These are phyloP conservation scores for Trichacis sp. DNA, from an alignment of 2,888 invertebrate species.

Conservation along the genomic window DNA sequence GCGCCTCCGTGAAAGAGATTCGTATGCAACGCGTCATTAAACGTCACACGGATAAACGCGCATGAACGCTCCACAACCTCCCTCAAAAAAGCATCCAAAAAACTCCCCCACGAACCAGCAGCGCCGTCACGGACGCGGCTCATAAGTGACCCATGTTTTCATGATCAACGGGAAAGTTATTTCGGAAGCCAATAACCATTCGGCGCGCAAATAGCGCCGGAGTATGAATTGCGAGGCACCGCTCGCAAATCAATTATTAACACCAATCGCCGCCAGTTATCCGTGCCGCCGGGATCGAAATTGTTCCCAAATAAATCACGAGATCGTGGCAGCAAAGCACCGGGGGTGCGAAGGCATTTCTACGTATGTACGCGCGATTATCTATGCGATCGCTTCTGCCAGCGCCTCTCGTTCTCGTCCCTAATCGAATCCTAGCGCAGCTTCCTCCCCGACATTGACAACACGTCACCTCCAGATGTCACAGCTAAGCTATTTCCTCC, in stretches of 20 bases:
- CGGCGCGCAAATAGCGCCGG: slow-evolving; percentile 26
- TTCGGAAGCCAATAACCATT: slow-evolving; percentile 22
- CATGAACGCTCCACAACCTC: too few species aligned
- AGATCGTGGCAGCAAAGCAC: slow-evolving; percentile 43
- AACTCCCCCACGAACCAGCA: too few species aligned
- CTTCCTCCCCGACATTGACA: slow-evolving; percentile 51
- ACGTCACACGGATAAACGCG: too few species aligned
- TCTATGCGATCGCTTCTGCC: slow-evolving; percentile 37
- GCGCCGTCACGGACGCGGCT: too few species aligned
- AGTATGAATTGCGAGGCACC: slow-evolving; percentile 38
- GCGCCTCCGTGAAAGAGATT: too few species aligned
- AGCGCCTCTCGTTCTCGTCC: slow-evolving; percentile 26
- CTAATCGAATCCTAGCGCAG: slow-evolving; percentile 12
- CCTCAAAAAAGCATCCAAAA: too few species aligned
- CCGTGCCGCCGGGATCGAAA: slow-evolving; percentile 56
- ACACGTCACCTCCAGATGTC: slow-evolving; percentile 59
- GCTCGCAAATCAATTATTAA: slow-evolving; percentile 61
- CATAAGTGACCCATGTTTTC: too few species aligned
- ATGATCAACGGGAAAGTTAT: not conserved
- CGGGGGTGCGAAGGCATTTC: slow-evolving; percentile 34
- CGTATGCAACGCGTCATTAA: too few species aligned
- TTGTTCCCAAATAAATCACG: slow-evolving; percentile 64
- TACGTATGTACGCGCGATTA: slow-evolving; percentile 41
- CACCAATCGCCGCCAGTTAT: slow-evolving; percentile 63
- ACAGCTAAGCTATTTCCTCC: slow-evolving; percentile 46